These are phyloP conservation scores for Xestobium rufovillosum DNA, from an alignment of 2,888 invertebrate species.

Conservation along the genomic window DNA sequence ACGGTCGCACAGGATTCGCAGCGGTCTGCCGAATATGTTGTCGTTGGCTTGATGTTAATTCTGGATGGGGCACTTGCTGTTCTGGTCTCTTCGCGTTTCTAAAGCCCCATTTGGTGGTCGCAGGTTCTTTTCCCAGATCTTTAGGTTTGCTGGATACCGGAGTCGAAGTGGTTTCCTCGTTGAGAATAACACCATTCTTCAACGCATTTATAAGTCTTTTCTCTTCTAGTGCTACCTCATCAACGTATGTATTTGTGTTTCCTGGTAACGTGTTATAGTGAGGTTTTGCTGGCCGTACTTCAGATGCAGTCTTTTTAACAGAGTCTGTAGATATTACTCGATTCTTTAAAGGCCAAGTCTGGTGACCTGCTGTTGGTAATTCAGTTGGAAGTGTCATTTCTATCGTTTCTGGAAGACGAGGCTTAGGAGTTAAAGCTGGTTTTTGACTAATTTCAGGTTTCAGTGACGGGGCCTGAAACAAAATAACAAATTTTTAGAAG, in stretches of 20 bases:
- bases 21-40: constrained; percentile 46
- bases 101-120: constrained; percentile 36
- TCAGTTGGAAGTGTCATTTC: constrained; percentile 60
- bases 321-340: constrained; percentile 44
- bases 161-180: constrained; percentile 41
- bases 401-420: constrained; percentile 51
- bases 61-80: constrained; percentile 58
- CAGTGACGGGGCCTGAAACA: constrained; percentile 32
- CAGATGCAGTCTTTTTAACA: constrained; percentile 35
- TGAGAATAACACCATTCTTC: constrained; percentile 61
- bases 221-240: constrained; percentile 75
- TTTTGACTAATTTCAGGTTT: constrained; percentile 46
- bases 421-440: constrained; percentile 45
- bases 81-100: constrained; percentile 42
- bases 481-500: constrained; percentile 9
- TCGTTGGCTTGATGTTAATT: constrained; percentile 53
- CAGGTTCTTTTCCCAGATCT: constrained; percentile 26
- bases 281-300: constrained; percentile 18
- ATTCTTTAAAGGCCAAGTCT: constrained; percentile 57
- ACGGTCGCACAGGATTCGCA: constrained; percentile 70
- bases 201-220: constrained; percentile 71
- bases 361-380: constrained; percentile 41
- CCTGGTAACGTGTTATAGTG: constrained; percentile 21
- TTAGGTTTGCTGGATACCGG: constrained; percentile 20
- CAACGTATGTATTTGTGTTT: constrained; percentile 36